Evolutionary conservation across 2,113 vertebrate species (phyloP), one percentile per base, ranked within the genome.

Genomic region (Tringa solitaria): DNA sequence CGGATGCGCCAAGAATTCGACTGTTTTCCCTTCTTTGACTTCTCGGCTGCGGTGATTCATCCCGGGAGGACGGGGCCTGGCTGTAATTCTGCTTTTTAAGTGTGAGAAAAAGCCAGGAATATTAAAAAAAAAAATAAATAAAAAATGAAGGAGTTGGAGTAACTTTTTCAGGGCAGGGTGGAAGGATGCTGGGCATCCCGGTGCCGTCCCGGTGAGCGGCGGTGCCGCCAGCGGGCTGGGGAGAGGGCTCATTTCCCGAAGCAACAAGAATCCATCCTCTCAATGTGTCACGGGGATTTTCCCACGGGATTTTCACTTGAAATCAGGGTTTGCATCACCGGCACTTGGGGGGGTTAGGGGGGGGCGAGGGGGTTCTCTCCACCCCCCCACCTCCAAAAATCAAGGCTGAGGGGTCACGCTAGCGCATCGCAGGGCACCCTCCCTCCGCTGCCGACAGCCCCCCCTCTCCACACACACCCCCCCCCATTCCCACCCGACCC

Each of bases 11-110:
- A 12, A 72, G 48, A 83, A 82, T 74, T 88, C 8, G 2, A 59
- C 23, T 73, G 50, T 80, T 95, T 91, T 73, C 79, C 82, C 84
- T 84, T 78, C 87, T 82, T 74, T 65, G 87, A 84, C 87, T 95
- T 80, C 84, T 89, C 23, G 5, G 65, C 53, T 32, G 57, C 0
- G 2, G 74, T 91, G 95, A 97, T 96, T 96, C 93, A 95, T 93
- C 91, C 93, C 50, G 0, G 54, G 78, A 96, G 70, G 87, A 87
- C 93, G 53, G 0, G 23, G 91, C 74, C 94, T 75, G 93, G 93
- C 81, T 84, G 64, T 30, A 76, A 68, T 30, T 89, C 69, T 80
- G 67, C 60, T 89, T 72, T 81, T 60, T 10, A 78, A 95, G 87
- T 81, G 86, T 81, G 86, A 93, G 80, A 61, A 81, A 70, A 80